Evolutionary conservation across 2,888 invertebrate genomes (phyloP).

Genomic region (Rotaria socialis): DNA sequence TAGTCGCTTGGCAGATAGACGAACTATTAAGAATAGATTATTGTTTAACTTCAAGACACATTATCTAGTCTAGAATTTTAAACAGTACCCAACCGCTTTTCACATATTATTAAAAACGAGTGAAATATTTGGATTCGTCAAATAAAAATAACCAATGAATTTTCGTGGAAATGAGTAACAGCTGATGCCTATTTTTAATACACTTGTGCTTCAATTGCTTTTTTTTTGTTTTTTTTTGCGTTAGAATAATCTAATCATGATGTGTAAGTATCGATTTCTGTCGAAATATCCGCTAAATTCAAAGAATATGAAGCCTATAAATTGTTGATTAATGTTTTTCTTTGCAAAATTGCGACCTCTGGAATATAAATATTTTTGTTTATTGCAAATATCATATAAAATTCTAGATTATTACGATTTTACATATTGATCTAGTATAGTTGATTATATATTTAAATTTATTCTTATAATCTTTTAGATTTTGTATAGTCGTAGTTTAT

Average conservation of each 20-base stretch:
- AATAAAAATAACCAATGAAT: background rate
- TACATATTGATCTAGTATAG: too few species aligned
- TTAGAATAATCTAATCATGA: background rate
- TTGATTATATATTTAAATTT: too few species aligned
- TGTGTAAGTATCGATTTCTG: background rate
- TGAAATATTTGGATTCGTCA: background rate
- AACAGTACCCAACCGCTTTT: too few species aligned
- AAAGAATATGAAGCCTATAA: background rate
- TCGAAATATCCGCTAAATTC: background rate
- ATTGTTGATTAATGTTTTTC: background rate
- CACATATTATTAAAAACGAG: too few species aligned
- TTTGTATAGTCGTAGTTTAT: too few species aligned
- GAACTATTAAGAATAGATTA: too few species aligned
- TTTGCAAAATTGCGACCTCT: slow-evolving; percentile 5
- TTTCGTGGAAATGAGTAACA: background rate
- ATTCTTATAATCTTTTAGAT: too few species aligned
- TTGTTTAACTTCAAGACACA: too few species aligned
- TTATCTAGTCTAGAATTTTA: too few species aligned
- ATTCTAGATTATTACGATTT: too few species aligned
- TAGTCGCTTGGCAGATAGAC: too few species aligned
- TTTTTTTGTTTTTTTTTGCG: background rate
- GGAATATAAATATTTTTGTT: background rate
- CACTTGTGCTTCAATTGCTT: background rate
- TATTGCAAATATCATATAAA: background rate
- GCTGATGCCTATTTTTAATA: background rate